These are phyloP conservation scores for Calcarius ornatus DNA, from an alignment of 2,113 vertebrate species.

Conservation along the genomic window DNA sequence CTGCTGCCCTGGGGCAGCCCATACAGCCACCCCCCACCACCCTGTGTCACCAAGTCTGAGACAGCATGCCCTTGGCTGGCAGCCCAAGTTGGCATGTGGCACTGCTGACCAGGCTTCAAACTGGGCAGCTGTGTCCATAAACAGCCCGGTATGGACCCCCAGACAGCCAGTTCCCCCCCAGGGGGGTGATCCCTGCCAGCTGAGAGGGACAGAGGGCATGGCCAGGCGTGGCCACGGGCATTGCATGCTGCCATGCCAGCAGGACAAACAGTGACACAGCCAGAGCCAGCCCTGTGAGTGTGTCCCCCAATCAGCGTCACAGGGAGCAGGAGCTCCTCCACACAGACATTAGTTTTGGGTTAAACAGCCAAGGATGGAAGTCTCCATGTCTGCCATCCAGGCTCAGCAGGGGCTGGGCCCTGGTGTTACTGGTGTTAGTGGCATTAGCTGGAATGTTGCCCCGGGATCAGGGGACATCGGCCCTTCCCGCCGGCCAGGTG, in stretches of 20 bases:
- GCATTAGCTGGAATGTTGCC: neutral
- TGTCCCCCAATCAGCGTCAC: fast-evolving
- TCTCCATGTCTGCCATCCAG: neutral
- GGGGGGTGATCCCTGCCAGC: neutral
- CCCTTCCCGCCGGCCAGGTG: fast-evolving
- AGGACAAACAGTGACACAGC: neutral
- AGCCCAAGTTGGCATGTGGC: neutral
- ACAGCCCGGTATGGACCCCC: neutral
- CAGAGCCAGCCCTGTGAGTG: neutral
- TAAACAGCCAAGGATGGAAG: neutral
- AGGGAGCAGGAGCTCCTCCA: neutral
- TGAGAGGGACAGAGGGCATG: neutral
- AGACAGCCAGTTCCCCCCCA: neutral
- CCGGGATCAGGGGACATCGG: neutral
- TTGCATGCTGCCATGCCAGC: neutral
- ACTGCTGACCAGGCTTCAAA: neutral
- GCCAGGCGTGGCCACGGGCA: neutral
- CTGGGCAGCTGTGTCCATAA: neutral
- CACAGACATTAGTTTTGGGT: neutral
- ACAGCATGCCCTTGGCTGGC: neutral
- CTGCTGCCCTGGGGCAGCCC: neutral
- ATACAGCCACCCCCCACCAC: fast-evolving
- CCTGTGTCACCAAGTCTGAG: neutral
- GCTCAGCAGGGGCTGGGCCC: neutral
- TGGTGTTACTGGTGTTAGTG: slow-evolving; percentile 47